Conservation (phyloP, 2,113 vertebrate genomes). For the Xenus cinereus region DNA sequence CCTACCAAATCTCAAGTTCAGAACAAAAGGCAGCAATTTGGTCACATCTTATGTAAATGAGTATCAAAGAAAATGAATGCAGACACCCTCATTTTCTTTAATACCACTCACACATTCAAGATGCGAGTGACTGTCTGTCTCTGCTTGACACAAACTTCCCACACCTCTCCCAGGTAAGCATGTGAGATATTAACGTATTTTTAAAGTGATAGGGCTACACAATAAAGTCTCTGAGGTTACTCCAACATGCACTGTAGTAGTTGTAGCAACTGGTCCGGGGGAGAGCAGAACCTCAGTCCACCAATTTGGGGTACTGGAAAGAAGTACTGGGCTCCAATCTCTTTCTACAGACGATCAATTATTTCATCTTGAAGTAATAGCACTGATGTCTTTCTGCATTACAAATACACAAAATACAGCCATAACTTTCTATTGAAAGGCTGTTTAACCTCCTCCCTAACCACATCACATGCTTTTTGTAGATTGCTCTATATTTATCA, state of each 20-base stretch:
- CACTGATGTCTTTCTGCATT: not conserved
- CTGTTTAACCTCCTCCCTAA: not conserved
- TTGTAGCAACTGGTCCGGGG: not conserved
- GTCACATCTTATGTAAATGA: not conserved
- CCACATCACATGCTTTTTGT: not conserved
- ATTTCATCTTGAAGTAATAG: not conserved
- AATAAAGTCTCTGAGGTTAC: not conserved
- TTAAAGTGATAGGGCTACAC: not conserved
- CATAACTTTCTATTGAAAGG: not conserved
- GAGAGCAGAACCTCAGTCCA: not conserved
- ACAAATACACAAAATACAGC: not conserved
- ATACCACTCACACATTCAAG: not conserved
- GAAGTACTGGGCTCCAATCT: not conserved
- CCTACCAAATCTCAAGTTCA: accelerated
- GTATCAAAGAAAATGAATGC: not conserved
- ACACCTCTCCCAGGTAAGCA: not conserved
- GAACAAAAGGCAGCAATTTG: not conserved
- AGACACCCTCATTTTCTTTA: not conserved
- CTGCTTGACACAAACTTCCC: not conserved
- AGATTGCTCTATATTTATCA: not conserved
- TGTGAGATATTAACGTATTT: not conserved
- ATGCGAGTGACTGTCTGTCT: not conserved
- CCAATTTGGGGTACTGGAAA: not conserved
- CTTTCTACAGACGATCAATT: not conserved
- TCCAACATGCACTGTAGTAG: not conserved